Conservation (phyloP, 2,113 vertebrate species). For the Agelaius tricolor region DNA sequence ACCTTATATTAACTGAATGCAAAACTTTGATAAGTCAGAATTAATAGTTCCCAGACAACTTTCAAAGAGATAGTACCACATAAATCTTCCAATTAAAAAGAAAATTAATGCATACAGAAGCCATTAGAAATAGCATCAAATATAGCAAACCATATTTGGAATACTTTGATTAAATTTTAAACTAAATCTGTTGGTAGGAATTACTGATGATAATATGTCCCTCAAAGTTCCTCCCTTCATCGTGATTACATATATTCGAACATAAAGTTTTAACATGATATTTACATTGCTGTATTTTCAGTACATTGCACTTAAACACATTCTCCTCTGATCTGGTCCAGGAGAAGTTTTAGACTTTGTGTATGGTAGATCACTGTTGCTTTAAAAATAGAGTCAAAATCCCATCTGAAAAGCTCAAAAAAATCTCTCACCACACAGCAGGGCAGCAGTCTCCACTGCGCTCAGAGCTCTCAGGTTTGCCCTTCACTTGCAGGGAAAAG, state of each 20-base stretch:
- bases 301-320: background rate
- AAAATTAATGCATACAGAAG: slow-evolving; percentile 50
- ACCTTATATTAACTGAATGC: background rate
- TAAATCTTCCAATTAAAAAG: slow-evolving; percentile 38
- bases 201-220: background rate
- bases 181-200: slow-evolving; percentile 13
- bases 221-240: background rate
- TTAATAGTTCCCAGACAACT: slow-evolving; percentile 38
- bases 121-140: slow-evolving; percentile 38
- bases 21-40: slow-evolving; percentile 28
- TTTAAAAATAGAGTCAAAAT: background rate
- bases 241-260: background rate
- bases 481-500: background rate
- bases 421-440: background rate
- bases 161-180: slow-evolving; percentile 46
- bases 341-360: background rate
- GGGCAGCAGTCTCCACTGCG: background rate
- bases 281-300: background rate
- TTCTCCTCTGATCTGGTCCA: background rate
- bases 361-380: background rate
- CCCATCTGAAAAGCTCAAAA: background rate
- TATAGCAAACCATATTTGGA: slow-evolving; percentile 11
- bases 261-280: background rate
- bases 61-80: slow-evolving; percentile 34
- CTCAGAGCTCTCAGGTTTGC: background rate